phyloP scores from a whole-genome alignment of 2,113 vertebrate species.

The Scalopus aquaticus region DNA sequence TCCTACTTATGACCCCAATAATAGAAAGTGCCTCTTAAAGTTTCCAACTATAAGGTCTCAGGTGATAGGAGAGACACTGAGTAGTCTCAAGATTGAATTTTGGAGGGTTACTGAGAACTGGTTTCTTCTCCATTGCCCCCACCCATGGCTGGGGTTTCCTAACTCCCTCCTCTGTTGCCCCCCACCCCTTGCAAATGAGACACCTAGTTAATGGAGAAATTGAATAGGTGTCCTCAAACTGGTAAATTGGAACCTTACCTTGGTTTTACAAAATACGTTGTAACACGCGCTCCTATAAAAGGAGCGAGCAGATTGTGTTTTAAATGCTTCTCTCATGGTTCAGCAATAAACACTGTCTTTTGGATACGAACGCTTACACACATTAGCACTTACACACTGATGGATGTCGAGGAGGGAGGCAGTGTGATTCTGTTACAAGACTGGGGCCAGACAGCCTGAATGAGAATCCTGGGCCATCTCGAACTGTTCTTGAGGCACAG shows the following conservation, averaged over 20 bases:
- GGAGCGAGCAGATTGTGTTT: background rate
- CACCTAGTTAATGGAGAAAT: background rate
- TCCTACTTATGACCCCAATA: slow-evolving; percentile 21
- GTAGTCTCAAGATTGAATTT: background rate
- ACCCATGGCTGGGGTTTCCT: too few relatives aligned
- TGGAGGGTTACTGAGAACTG: background rate
- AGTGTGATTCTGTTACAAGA: rapidly evolving
- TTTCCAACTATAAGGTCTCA: background rate
- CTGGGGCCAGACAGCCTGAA: background rate
- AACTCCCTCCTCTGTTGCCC: too few relatives aligned
- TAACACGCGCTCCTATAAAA: background rate
- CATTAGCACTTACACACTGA: background rate
- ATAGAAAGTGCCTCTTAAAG: background rate
- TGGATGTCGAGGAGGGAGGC: rapidly evolving
- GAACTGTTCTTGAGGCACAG: too few relatives aligned
- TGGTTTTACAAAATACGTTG: background rate
- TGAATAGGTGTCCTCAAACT: background rate
- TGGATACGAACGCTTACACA: rapidly evolving
- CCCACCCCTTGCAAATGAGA: background rate
- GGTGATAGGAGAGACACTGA: background rate
- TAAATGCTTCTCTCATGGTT: background rate
- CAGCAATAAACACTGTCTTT: background rate
- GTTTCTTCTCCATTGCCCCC: background rate
- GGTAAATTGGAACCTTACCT: background rate
- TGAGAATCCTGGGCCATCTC: background rate